phyloP scores from a whole-genome alignment of 2,888 invertebrate genomes.

The Xestia sexstrigata region DNA sequence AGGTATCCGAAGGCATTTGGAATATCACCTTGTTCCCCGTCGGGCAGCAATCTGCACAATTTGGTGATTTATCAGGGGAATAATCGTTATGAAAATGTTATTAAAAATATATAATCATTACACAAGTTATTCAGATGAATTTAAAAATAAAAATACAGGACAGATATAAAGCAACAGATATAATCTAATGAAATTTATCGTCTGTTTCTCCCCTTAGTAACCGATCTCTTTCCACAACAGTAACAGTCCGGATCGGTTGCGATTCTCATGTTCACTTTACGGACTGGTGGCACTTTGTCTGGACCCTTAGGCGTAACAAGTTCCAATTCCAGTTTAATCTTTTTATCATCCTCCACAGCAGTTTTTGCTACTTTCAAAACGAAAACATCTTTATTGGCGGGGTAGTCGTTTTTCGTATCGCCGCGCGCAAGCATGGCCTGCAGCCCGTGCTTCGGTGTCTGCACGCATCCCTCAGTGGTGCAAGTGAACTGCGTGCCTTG shows the following conservation, averaged over 20 bases:
- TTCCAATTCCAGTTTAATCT: constrained; percentile 92
- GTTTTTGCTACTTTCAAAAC: constrained; percentile 93
- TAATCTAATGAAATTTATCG: constrained; percentile 45
- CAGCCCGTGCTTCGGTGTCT: constrained; percentile 81
- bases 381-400: constrained; percentile 90
- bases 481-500: constrained; percentile 86
- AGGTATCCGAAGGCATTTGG: constrained; percentile 85
- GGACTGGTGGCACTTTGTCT: constrained; percentile 89
- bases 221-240: constrained; percentile 77
- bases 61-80: constrained; percentile 71
- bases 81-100: constrained; percentile 39
- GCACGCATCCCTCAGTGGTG: constrained; percentile 85
- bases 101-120: constrained; percentile 17
- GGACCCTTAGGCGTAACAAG: constrained; percentile 92
- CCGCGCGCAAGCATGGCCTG: constrained; percentile 77
- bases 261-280: constrained; percentile 78
- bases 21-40: constrained; percentile 88
- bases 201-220: constrained; percentile 68
- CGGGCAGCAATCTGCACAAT: constrained; percentile 89
- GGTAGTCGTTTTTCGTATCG: constrained; percentile 82
- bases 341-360: constrained; percentile 91
- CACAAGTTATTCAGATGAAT: constrained; percentile 20
- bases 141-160: constrained; percentile 33
- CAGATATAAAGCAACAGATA: constrained; percentile 1
- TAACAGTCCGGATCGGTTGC: constrained; percentile 84